phyloP scores from a whole-genome alignment of 2,113 vertebrate species.

The Amia ocellicauda region DNA sequence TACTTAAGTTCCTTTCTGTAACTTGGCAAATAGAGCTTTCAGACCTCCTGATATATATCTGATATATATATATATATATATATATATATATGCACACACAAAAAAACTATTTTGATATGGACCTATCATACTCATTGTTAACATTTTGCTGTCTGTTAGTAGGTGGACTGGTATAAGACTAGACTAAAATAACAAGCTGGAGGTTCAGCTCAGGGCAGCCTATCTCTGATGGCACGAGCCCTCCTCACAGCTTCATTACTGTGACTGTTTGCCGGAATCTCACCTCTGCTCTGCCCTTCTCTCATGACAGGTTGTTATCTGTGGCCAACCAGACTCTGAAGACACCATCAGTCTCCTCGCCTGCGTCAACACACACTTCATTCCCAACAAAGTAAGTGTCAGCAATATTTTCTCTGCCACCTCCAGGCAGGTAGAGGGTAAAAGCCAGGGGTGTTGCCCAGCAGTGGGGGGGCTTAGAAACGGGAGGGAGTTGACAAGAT shows the following conservation, averaged over 20 bases:
- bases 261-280: slow-evolving; percentile 25
- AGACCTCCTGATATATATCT: too few species aligned
- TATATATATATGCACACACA: too few species aligned
- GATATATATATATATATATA: too few species aligned
- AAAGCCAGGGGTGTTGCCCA: not conserved
- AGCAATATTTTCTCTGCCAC: not conserved
- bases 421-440: too few species aligned
- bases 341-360: slow-evolving; percentile 76
- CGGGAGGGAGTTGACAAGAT: too few species aligned
- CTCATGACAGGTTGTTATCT: slow-evolving; percentile 75
- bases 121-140: too few species aligned
- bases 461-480: too few species aligned
- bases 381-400: slow-evolving; percentile 79
- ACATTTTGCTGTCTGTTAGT: too few species aligned
- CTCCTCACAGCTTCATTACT: slow-evolving; percentile 33
- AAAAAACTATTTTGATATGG: too few species aligned
- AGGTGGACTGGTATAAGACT: too few species aligned
- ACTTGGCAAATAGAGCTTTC: too few species aligned
- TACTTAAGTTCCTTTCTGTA: too few species aligned
- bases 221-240: slow-evolving; percentile 32
- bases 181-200: slow-evolving; percentile 33
- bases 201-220: slow-evolving; percentile 29
- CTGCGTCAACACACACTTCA: slow-evolving; percentile 70
- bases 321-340: slow-evolving; percentile 73
- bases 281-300: slow-evolving; percentile 24